Conservation (phyloP, 2,113 vertebrate genomes). For the Actenoides lindsayi region DNA sequence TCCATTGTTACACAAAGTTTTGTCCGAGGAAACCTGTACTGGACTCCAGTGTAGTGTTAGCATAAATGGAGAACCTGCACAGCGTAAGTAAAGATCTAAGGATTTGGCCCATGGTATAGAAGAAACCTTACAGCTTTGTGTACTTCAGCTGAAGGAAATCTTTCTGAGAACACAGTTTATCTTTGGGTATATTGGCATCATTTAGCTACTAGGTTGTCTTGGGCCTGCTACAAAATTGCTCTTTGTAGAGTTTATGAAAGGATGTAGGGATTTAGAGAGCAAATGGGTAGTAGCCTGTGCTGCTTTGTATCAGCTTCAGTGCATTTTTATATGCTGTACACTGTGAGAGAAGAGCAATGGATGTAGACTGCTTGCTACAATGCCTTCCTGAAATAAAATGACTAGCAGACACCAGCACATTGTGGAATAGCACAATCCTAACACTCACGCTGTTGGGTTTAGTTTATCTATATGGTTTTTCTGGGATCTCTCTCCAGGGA, state of each 20-base stretch:
- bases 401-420: fast-evolving
- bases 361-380: neutral
- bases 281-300: neutral
- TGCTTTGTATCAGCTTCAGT: neutral
- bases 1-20: neutral
- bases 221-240: neutral
- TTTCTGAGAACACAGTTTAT: neutral
- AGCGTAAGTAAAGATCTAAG: neutral
- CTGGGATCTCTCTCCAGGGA: neutral
- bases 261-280: neutral
- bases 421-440: neutral
- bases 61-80: neutral
- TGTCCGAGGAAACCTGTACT: neutral
- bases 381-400: neutral
- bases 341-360: neutral
- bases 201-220: neutral
- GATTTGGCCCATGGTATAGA: neutral
- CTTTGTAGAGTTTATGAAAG: neutral
- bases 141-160: neutral
- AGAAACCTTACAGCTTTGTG: neutral
- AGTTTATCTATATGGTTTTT: neutral
- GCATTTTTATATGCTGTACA: neutral
- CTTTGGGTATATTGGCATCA: neutral
- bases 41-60: neutral
- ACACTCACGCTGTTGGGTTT: neutral